Evolutionary conservation across 2,113 vertebrate genomes (phyloP), one percentile per base, ranked within the genome.

Genomic region (Podarcis raffonei): DNA sequence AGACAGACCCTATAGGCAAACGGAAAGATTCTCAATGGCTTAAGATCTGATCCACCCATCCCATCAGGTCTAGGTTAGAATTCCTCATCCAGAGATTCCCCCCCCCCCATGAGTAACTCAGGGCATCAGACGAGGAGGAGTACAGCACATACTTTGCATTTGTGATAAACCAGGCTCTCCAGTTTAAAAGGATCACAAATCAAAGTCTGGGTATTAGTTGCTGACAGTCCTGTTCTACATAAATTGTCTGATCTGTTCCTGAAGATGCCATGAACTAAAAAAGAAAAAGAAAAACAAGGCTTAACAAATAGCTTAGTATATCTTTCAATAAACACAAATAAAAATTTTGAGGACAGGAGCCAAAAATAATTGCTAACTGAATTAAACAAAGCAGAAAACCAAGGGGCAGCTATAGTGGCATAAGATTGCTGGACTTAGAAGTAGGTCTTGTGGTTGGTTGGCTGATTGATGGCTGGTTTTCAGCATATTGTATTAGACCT

Each of bases 401-500:
- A 91, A 88, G 0, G 23, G 89, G 20, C 15, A 75, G 37, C 22
- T 30, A 57, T 76, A 92, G 42, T 88, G 78, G 66, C 80, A 82
- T 91, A 92, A 93, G 84, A 83, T 86, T 84, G 85, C 78, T 94
- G 91, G 88, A 90, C 83, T 62, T 68, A 27, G 5, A 23, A 91
- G 80, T 92, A 25, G 78, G 72, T 89, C 3, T 0, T 62, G 88
- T 53, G 30, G 74, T 84, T 53, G 30, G 74, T 84, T 85, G 65
- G 25, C 86, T 94, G 94, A 95, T 94, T 94, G 93, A 94, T 95
- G 93, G 62, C n/a, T 62, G 39, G 90, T 90, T 95, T 93, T 88
- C 76, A 91, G 81, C 1, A 6, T 95, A 95, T 89, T 89, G 88
- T 83, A 81, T 92, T 93, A 89, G 90, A 85, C 89, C 91, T 89